phyloP scores from a whole-genome alignment of 2,888 invertebrate species.

The Tetropium fuscum region DNA sequence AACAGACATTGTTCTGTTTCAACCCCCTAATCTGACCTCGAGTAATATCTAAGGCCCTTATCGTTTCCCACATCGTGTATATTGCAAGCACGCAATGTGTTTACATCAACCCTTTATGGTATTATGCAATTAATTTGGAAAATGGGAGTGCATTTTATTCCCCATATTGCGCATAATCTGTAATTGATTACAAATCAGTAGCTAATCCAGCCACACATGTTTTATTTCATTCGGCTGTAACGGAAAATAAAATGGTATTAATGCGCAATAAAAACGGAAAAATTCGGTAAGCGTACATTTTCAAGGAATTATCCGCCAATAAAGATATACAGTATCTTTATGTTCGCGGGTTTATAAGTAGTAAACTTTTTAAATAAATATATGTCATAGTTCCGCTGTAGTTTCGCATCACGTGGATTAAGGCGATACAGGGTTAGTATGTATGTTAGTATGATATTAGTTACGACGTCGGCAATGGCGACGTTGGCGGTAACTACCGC shows the following conservation, averaged over 20 bases:
- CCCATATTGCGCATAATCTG: slow-evolving; percentile 45
- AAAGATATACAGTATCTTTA: slow-evolving; percentile 25
- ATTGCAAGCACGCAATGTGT: slow-evolving; percentile 45
- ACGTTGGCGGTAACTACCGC: too few relatives aligned
- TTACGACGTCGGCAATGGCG: too few relatives aligned
- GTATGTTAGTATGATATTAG: too few relatives aligned
- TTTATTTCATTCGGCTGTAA: not conserved
- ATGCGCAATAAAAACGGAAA: slow-evolving; percentile 9
- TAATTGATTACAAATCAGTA: slow-evolving; percentile 44
- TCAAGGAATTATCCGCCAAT: slow-evolving; percentile 11
- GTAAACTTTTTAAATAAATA: slow-evolving; percentile 14
- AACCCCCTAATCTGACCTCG: slow-evolving; percentile 55
- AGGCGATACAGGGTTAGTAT: too few relatives aligned
- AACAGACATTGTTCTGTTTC: slow-evolving; percentile 34
- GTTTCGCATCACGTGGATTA: too few relatives aligned
- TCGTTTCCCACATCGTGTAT: slow-evolving; percentile 46
- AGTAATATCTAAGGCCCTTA: slow-evolving; percentile 53
- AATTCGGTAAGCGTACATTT: slow-evolving; percentile 26
- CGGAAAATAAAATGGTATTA: slow-evolving; percentile 19
- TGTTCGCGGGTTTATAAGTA: slow-evolving; percentile 22
- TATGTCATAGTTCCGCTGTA: not conserved
- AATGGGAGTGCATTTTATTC: slow-evolving; percentile 49
- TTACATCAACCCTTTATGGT: slow-evolving; percentile 48
- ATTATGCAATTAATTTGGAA: slow-evolving; percentile 50
- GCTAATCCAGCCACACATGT: slow-evolving; percentile 39